These are phyloP conservation scores for Euthynnus affinis DNA, from an alignment of 2,797 vertebrate species.

Conservation along the genomic window DNA sequence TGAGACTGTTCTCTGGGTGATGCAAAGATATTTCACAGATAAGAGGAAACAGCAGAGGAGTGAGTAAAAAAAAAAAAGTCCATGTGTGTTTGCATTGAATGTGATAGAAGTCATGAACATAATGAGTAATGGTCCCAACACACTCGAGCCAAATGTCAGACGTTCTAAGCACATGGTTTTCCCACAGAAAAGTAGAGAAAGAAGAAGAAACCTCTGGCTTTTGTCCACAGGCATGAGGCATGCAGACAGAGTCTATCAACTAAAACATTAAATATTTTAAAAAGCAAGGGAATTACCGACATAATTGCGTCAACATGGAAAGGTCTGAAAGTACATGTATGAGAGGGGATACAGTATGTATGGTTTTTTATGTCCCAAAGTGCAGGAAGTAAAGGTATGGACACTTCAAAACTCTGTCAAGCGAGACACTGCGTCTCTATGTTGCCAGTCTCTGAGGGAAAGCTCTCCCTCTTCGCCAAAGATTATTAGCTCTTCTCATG, in stretches of 20 bases:
- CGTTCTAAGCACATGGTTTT: slow-evolving; percentile 35
- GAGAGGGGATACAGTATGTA: slow-evolving; percentile 3
- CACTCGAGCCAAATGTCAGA: slow-evolving; percentile 28
- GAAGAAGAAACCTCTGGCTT: slow-evolving; percentile 46
- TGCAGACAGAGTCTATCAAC: slow-evolving; percentile 41
- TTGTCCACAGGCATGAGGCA: slow-evolving; percentile 47
- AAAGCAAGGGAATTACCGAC: slow-evolving; percentile 37
- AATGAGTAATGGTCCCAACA: slow-evolving; percentile 47
- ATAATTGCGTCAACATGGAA: slow-evolving; percentile 65
- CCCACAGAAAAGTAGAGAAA: slow-evolving; percentile 68
- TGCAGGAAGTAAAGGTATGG: slow-evolving; percentile 33
- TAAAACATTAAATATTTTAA: slow-evolving; percentile 38
- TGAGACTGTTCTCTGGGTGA: not conserved
- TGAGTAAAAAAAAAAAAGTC: slow-evolving; percentile 19
- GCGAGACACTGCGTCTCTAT: slow-evolving; percentile 27
- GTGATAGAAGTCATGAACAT: slow-evolving; percentile 26
- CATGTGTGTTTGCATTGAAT: slow-evolving; percentile 12
- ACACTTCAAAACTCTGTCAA: slow-evolving; percentile 53
- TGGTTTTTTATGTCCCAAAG: slow-evolving; percentile 22
- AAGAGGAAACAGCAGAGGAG: slow-evolving; percentile 31
- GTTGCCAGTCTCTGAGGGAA: slow-evolving; percentile 37
- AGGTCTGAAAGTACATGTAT: slow-evolving; percentile 22
- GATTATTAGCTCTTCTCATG: slow-evolving; percentile 25
- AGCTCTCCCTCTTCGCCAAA: slow-evolving; percentile 29
- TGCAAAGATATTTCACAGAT: slow-evolving; percentile 40